Percentiles rank a stretch among this genome's conserved stretches.
phyloP scores from a whole-genome alignment of 2,888 invertebrate species.

The Drosophila siamana region DNA sequence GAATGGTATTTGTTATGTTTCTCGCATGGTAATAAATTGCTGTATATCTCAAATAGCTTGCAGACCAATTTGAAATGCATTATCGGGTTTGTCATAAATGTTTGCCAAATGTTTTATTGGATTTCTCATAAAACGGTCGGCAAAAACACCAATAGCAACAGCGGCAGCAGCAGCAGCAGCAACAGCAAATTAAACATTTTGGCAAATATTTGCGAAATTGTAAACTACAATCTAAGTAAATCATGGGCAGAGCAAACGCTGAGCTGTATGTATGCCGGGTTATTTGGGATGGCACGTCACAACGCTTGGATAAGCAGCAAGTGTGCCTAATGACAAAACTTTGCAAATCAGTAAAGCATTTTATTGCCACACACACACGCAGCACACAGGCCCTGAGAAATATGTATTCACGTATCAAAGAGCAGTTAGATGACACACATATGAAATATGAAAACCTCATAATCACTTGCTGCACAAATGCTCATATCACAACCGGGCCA shows the following conservation, averaged over 20 bases:
- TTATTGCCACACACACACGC: conserved; percentile 59
- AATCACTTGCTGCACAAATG: conserved; percentile 64
- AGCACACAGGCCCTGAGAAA: conserved; percentile 17
- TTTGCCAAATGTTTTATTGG: conserved; percentile 37
- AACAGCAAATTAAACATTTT: conserved; percentile 23
- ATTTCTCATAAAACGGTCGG: conserved; percentile 45
- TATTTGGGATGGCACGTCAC: conserved; percentile 8
- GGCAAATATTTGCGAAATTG: conserved; percentile 66
- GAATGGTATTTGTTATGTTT: not conserved
- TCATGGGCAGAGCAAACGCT: not conserved
- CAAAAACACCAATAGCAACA: conserved; percentile 40
- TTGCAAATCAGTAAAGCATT: conserved; percentile 73
- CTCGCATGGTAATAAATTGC: not conserved
- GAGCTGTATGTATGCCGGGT: not conserved
- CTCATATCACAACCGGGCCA: conserved; percentile 7
- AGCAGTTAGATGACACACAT: conserved; percentile 47
- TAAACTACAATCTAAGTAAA: conserved; percentile 55
- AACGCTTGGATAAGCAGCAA: conserved; percentile 52
- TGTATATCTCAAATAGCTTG: not conserved
- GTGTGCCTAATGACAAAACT: conserved; percentile 77
- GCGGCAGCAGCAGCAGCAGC: not conserved
- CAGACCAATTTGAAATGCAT: conserved; percentile 15
- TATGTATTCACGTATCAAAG: conserved; percentile 28
- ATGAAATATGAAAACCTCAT: conserved; percentile 64
- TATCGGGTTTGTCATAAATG: conserved; percentile 29